These are phyloP conservation scores for Procavia capensis DNA, from an alignment of 2,113 vertebrate species.

Conservation along the genomic window DNA sequence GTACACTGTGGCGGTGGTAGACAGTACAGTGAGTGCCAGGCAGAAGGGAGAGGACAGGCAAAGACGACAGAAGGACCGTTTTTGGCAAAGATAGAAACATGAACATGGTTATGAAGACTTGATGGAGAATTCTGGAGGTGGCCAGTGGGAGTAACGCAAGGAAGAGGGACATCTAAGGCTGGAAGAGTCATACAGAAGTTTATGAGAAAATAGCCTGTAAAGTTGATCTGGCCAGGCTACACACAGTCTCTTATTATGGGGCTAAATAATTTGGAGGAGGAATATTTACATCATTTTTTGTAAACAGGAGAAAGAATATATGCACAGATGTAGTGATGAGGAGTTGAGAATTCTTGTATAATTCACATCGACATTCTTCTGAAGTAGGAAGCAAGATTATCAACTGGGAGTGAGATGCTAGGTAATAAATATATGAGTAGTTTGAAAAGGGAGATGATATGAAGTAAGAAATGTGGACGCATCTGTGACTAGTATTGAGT, in stretches of 20 bases:
- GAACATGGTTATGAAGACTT: neutral
- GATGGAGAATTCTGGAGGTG: neutral
- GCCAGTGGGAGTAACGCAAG: neutral
- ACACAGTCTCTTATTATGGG: neutral
- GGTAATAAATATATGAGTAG: neutral
- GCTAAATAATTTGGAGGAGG: neutral
- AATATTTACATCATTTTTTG: neutral
- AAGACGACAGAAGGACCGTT: neutral
- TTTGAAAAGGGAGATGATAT: neutral
- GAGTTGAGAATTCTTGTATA: neutral
- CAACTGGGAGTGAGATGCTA: neutral
- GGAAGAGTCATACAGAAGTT: neutral
- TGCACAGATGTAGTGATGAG: neutral
- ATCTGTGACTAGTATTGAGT: neutral
- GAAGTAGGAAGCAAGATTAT: neutral
- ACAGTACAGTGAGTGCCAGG: neutral
- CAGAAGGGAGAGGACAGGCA: neutral
- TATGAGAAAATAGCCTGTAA: neutral
- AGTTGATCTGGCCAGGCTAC: neutral
- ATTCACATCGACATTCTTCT: neutral
- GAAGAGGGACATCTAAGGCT: neutral
- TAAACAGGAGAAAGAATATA: neutral
- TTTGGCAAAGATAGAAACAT: neutral
- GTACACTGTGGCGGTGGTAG: neutral
- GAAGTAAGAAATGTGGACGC: neutral